Evolutionary conservation across 1,140 invertebrate genomes (phyloP).

Genomic region (Drosophila kikkawai): DNA sequence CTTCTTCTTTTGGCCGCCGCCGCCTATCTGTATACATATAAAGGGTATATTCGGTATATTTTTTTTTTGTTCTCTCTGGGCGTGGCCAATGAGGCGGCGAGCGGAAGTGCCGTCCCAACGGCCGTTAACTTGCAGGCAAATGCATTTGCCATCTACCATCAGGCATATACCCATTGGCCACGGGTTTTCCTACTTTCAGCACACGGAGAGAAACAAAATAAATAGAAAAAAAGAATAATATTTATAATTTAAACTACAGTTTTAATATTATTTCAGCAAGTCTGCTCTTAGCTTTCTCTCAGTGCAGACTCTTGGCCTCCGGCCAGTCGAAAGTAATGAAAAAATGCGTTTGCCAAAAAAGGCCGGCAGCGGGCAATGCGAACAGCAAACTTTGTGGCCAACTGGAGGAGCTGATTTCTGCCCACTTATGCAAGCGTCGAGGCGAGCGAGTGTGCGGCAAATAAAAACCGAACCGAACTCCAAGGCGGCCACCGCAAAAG

Average conservation of each 20-base stretch:
- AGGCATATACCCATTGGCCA: slow-evolving; percentile 62
- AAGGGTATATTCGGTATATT: slow-evolving; percentile 35
- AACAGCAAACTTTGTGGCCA: slow-evolving; percentile 58
- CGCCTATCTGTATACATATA: slow-evolving; percentile 1
- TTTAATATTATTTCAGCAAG: background rate
- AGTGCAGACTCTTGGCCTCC: slow-evolving; percentile 47
- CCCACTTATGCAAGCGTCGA: slow-evolving; percentile 77
- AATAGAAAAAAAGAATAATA: background rate
- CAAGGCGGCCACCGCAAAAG: slow-evolving; percentile 75
- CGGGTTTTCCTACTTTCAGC: slow-evolving; percentile 23
- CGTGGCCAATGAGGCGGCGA: slow-evolving; percentile 59
- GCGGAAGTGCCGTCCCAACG: slow-evolving; percentile 43
- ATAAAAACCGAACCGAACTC: slow-evolving; percentile 74
- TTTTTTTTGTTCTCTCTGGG: slow-evolving; percentile 19
- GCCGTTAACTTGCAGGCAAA: slow-evolving; percentile 62
- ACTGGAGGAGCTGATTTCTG: slow-evolving; percentile 69
- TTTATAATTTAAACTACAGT: background rate
- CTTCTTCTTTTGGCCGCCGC: slow-evolving; percentile 13
- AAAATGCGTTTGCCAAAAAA: slow-evolving; percentile 81
- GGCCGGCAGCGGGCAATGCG: slow-evolving; percentile 4
- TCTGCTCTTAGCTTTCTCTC: background rate
- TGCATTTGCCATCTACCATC: slow-evolving; percentile 75
- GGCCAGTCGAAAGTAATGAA: slow-evolving; percentile 79
- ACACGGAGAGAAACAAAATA: background rate
- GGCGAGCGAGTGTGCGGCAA: slow-evolving; percentile 67